Evolutionary conservation across 2,888 invertebrate species (phyloP), one percentile per base, ranked within the genome.

Genomic region (Herminia tarsipennalis): DNA sequence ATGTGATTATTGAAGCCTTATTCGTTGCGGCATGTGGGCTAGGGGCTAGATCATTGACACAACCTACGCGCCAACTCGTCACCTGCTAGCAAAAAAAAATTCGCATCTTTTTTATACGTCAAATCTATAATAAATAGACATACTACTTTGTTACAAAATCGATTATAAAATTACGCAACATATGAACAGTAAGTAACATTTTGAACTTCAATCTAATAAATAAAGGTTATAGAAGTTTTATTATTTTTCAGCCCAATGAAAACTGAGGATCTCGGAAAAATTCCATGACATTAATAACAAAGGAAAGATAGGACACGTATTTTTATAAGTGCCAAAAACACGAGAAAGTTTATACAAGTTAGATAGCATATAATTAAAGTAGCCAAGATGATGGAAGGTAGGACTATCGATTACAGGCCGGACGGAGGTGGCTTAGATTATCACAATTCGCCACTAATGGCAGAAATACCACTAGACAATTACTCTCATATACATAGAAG

Each of bases 361-460:
- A 89, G 89, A 89, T 89, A 89, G 86, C 82, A 72, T 55, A 76
- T 75, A 74, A 74, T 73, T 66, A 69, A 60, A 67, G 57, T 68
- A 66, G 66, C 69, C 79, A 88, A 88, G 79, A 91, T 91, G 90
- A 92, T 92, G 92, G 92, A 92, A 86, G 92, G 92, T 70, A 76
- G 92, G 73, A 92, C 92, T 29, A 91, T 92, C 59, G 92, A 92
- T 64, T 92, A 92, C 66, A 80, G 92, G 69, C 87, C 92, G 25
- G 92, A 92, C 51, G 93, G 94, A 70, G 94, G 93, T 44, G 94
- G 94, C 22, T 85, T 94, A 50, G 94, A 94, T 70, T 94, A 94
- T 77, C 94, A 94, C 76, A 94, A 94, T 72, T 94, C 94, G 8
- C 94, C 94, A 5, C 74, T 94, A 8, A 94, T 94, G 90, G 94